Percentiles rank a stretch among this genome's conserved stretches.
Conservation (phyloP, 2,113 vertebrate genomes). For the Dasyurus viverrinus region DNA sequence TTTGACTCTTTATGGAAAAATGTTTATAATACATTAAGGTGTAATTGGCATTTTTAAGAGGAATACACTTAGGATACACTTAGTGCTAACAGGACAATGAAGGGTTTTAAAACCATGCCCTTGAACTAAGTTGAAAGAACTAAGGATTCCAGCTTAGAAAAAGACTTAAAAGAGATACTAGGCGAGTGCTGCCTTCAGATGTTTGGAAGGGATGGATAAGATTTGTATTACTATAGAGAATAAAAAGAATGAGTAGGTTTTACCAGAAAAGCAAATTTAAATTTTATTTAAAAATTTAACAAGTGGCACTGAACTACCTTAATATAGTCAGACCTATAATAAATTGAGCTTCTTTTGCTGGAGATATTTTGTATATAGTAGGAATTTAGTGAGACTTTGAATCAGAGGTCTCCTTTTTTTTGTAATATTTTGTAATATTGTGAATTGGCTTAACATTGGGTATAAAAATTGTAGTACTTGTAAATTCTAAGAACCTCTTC, state of each 20-base stretch:
- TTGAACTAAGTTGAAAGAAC: background rate
- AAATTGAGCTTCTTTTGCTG: background rate
- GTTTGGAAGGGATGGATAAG: background rate
- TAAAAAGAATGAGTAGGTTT: background rate
- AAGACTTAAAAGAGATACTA: background rate
- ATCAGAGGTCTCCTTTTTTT: background rate
- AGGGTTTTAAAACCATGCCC: background rate
- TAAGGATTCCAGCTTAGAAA: background rate
- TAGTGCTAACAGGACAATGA: background rate
- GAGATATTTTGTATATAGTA: background rate
- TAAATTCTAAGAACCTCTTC: background rate
- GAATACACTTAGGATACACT: background rate
- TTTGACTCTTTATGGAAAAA: constrained; percentile 3
- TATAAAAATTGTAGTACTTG: background rate
- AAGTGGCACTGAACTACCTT: background rate
- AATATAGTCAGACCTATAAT: background rate
- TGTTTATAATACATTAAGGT: fast-evolving
- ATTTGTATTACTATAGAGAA: background rate
- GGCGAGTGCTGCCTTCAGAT: background rate
- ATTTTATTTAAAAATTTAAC: background rate
- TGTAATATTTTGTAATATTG: background rate
- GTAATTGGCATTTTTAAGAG: background rate
- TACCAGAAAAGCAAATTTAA: background rate
- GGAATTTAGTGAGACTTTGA: background rate
- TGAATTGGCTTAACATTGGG: background rate